phyloP scores from a whole-genome alignment of 1,140 invertebrate species.

The Lanistes nyassanus region DNA sequence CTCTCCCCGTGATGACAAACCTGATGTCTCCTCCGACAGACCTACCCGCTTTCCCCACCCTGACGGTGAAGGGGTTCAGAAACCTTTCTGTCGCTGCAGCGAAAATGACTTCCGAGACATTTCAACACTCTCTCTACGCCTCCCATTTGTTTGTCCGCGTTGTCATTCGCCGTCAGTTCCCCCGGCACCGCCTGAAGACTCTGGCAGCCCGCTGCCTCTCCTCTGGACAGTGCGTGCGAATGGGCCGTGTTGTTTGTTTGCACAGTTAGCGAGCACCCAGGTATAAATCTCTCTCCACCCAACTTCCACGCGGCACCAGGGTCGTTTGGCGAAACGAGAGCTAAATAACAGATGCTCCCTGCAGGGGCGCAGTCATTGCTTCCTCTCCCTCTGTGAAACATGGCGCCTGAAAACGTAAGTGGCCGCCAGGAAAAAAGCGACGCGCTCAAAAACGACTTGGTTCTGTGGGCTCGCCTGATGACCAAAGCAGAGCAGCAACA shows the following conservation, averaged over 20 bases:
- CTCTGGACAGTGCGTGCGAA: neutral
- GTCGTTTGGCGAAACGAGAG: slow-evolving; percentile 1
- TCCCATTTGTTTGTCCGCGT: neutral
- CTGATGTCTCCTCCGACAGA: no score
- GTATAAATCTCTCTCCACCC: slow-evolving; percentile 24
- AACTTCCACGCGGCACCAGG: neutral
- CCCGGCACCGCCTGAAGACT: neutral
- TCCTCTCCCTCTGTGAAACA: slow-evolving; percentile 13
- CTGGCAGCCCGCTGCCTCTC: neutral
- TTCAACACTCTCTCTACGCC: neutral
- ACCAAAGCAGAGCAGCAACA: slow-evolving; percentile 4
- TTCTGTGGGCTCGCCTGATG: neutral
- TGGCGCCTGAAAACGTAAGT: slow-evolving; percentile 11
- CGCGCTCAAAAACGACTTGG: slow-evolving; percentile 1
- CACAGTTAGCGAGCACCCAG: slow-evolving; percentile 11
- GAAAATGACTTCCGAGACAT: neutral
- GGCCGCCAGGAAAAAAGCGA: neutral
- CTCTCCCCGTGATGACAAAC: no score
- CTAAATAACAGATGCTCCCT: slow-evolving; percentile 17
- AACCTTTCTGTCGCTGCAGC: neutral
- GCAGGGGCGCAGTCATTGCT: slow-evolving; percentile 17
- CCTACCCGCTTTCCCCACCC: no score
- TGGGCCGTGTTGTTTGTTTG: slow-evolving; percentile 14
- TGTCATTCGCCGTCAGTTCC: neutral
- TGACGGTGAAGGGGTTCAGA: neutral